phyloP scores from a whole-genome alignment of 2,888 invertebrate genomes.

The Masnerella sp. region DNA sequence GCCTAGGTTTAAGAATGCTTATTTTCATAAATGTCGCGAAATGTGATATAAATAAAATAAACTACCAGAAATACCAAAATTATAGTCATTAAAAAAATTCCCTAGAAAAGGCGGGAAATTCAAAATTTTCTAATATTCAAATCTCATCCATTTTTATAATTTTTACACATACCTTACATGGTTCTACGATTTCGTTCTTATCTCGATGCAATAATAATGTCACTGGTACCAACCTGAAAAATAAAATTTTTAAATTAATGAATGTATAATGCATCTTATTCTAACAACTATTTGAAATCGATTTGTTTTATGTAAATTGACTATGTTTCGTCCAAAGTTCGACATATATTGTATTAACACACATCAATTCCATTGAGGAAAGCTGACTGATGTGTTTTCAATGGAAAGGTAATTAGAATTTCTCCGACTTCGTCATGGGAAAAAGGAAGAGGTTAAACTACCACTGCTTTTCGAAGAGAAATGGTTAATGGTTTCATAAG shows the following conservation, averaged over 20 bases:
- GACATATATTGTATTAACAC: constrained; percentile 13
- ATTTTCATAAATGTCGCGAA: too few species aligned
- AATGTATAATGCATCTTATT: not conserved
- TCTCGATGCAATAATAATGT: not conserved
- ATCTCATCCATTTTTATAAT: too few species aligned
- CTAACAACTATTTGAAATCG: constrained; percentile 12
- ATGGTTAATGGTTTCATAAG: constrained; percentile 43
- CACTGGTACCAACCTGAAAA: constrained; percentile 13
- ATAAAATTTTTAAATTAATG: not conserved
- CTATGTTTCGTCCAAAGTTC: constrained; percentile 4
- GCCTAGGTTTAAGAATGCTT: too few species aligned
- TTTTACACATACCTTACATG: too few species aligned
- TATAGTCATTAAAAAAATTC: too few species aligned
- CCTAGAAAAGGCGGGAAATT: too few species aligned
- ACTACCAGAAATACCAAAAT: too few species aligned
- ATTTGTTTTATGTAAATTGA: constrained; percentile 20
- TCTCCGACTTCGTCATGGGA: constrained; percentile 40
- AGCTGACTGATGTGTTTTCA: constrained; percentile 38
- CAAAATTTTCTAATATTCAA: too few species aligned
- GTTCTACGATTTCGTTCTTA: not conserved
- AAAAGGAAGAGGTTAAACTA: constrained; percentile 38
- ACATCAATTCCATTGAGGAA: constrained; percentile 35
- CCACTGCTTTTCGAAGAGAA: constrained; percentile 13
- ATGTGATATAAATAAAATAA: too few species aligned
- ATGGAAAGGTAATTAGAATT: constrained; percentile 47